Conservation (phyloP, 2,113 vertebrate genomes). For the Otolemur garnettii region DNA sequence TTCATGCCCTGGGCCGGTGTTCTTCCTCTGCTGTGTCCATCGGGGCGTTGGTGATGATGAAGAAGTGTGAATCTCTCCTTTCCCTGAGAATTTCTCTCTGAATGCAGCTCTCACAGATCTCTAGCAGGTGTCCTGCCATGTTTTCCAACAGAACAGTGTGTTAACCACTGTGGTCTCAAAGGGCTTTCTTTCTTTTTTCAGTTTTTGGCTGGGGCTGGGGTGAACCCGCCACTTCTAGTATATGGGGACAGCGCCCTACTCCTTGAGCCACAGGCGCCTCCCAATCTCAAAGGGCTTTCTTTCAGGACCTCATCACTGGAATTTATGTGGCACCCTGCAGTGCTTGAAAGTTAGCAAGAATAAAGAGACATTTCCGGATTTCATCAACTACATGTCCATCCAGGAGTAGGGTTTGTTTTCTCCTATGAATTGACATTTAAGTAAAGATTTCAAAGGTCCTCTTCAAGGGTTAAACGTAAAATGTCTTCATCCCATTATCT, state of each 20-base stretch:
- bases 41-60: constrained; percentile 88
- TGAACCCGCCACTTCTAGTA: too few relatives aligned
- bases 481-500: constrained; percentile 61
- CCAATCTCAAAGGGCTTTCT: too few relatives aligned
- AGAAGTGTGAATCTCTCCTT: constrained; percentile 88
- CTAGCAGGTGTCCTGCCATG: constrained; percentile 89
- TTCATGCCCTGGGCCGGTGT: constrained; percentile 88
- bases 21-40: constrained; percentile 90
- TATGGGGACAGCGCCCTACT: too few relatives aligned
- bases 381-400: constrained; percentile 83
- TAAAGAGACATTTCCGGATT: constrained; percentile 83
- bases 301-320: constrained; percentile 89
- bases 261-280: too few relatives aligned
- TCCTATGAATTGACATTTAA: constrained; percentile 91
- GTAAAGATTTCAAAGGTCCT: constrained; percentile 91
- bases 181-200: constrained; percentile 79
- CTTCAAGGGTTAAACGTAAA: constrained; percentile 86
- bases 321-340: constrained; percentile 90
- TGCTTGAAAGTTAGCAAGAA: constrained; percentile 90
- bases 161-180: constrained; percentile 88
- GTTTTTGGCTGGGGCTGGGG: too few relatives aligned
- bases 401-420: constrained; percentile 91
- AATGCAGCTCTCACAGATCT: constrained; percentile 90
- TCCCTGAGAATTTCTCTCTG: constrained; percentile 89
- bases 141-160: constrained; percentile 86